A percentile compares a stretch with the other conserved stretches of the same genome.
Evolutionary conservation across 2,888 invertebrate species (phyloP).

Genomic region (Cephus runcator): DNA sequence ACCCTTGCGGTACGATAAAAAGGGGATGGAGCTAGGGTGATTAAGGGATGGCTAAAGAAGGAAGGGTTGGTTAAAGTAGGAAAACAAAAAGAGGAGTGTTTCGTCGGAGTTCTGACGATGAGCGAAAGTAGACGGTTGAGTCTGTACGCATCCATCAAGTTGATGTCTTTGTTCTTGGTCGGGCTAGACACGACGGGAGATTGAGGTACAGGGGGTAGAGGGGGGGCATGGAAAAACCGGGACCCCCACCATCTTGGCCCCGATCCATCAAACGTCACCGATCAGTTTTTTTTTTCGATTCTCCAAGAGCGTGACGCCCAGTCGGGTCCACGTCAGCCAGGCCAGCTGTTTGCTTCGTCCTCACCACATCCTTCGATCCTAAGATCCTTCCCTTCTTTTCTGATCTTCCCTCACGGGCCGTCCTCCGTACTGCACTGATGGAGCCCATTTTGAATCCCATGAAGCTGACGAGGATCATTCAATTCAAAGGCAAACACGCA

Average conservation of each 20-base stretch:
- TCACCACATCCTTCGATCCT: background rate
- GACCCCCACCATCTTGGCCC: conserved; percentile 32
- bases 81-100: conserved; percentile 23
- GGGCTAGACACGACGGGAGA: conserved; percentile 39
- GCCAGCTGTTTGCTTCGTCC: conserved; percentile 10
- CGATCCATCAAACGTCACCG: conserved; percentile 63
- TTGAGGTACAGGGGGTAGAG: conserved; percentile 12
- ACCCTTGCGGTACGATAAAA: background rate
- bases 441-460: conserved; percentile 47
- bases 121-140: conserved; percentile 27
- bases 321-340: conserved; percentile 30
- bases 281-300: conserved; percentile 51
- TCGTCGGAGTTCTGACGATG: conserved; percentile 29
- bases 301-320: conserved; percentile 38
- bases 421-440: conserved; percentile 28
- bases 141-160: conserved; percentile 54
- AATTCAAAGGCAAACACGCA: conserved; percentile 41
- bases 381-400: background rate
- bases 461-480: conserved; percentile 33
- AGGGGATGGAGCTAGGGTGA: conserved; percentile 15
- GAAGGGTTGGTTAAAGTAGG: conserved; percentile 7
- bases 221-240: conserved; percentile 13
- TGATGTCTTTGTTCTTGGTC: conserved; percentile 63
- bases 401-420: background rate
- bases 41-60: conserved; percentile 26